These are phyloP conservation scores for Diadegma fenestrale DNA, from an alignment of 2,888 invertebrate genomes.

Conservation along the genomic window DNA sequence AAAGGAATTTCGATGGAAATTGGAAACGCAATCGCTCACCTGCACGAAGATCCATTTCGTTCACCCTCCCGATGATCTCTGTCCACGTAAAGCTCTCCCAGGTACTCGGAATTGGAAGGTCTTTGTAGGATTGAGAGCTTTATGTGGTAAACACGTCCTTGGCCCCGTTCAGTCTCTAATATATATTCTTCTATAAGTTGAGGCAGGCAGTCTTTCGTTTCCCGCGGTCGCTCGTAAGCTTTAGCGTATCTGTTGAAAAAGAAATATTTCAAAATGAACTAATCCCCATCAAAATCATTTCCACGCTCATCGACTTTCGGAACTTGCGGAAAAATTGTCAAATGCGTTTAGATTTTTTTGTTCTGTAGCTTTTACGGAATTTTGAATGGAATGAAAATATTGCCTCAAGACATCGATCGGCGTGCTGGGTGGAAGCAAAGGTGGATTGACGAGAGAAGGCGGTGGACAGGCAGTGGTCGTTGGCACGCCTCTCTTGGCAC, in stretches of 20 bases:
- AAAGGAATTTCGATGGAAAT: slow-evolving; percentile 81
- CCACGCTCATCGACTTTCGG: no score
- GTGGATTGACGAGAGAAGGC: slow-evolving; percentile 81
- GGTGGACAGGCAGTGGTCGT: slow-evolving; percentile 82
- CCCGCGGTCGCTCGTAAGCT: slow-evolving; percentile 88
- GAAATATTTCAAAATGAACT: no score
- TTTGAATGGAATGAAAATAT: background rate
- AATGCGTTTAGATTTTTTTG: no score
- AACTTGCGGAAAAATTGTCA: no score
- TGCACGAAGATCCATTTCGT: slow-evolving; percentile 92
- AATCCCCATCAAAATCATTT: no score
- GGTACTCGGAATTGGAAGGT: slow-evolving; percentile 94
- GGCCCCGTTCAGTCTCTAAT: slow-evolving; percentile 93
- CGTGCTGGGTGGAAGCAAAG: slow-evolving; percentile 81
- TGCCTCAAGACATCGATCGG: slow-evolving; percentile 83
- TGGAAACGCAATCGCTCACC: slow-evolving; percentile 84
- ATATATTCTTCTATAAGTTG: slow-evolving; percentile 95
- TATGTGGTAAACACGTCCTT: slow-evolving; percentile 91
- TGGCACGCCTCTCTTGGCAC: slow-evolving; percentile 81
- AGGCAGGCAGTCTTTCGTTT: slow-evolving; percentile 90
- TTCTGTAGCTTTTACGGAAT: no score
- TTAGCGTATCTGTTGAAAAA: slow-evolving; percentile 84
- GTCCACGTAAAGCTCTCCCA: slow-evolving; percentile 96
- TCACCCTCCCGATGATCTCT: slow-evolving; percentile 92
- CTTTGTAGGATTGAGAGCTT: slow-evolving; percentile 94